These are phyloP conservation scores for Sebastiscus tertius DNA, from an alignment of 2,797 vertebrate species.

Conservation along the genomic window DNA sequence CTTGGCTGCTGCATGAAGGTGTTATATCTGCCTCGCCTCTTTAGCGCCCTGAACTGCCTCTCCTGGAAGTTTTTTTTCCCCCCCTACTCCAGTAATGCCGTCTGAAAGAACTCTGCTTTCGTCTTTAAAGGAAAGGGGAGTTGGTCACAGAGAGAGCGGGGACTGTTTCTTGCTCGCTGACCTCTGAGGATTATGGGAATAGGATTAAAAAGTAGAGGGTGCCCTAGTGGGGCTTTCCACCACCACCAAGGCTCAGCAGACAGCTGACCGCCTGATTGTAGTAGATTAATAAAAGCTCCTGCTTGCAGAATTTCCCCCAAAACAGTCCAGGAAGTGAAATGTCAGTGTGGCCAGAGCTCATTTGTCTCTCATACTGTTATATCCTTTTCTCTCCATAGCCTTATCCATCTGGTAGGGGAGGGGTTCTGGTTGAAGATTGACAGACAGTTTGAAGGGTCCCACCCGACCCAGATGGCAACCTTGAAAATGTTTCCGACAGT, in stretches of 20 bases:
- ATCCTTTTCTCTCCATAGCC: neutral
- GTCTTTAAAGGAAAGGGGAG: conserved; percentile 33
- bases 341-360: conserved; percentile 19
- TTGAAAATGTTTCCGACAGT: conserved; percentile 74
- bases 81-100: neutral
- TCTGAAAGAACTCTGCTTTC: conserved; percentile 12
- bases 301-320: conserved; percentile 14
- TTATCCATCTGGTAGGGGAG: conserved; percentile 22
- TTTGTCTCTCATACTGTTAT: conserved; percentile 15
- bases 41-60: neutral
- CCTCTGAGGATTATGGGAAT: conserved; percentile 72
- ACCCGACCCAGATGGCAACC: conserved; percentile 73
- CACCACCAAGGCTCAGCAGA: conserved; percentile 45
- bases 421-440: conserved; percentile 39
- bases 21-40: neutral
- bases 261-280: conserved; percentile 50
- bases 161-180: conserved; percentile 36
- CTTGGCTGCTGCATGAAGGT: neutral
- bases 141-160: conserved; percentile 2
- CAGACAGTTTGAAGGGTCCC: conserved; percentile 58
- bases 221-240: conserved; percentile 34
- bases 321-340: conserved; percentile 45
- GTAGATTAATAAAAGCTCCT: conserved; percentile 43
- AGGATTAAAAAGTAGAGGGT: conserved; percentile 71
- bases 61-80: neutral